Evolutionary conservation across 2,888 invertebrate species (phyloP), one percentile per base, ranked within the genome.

Genomic region (Sesamia inferens): DNA sequence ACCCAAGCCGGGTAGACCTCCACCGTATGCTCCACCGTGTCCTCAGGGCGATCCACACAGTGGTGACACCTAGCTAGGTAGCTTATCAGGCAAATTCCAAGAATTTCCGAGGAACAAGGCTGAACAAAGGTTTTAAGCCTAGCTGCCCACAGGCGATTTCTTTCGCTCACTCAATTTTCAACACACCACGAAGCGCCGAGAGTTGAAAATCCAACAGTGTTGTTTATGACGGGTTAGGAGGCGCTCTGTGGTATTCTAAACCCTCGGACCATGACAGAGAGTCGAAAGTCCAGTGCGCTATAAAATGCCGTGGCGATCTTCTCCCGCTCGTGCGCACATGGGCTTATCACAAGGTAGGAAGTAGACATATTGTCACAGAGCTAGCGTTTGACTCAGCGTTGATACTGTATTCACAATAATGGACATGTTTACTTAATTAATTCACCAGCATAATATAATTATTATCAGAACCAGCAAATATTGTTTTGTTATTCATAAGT

Each of bases 391-490:
- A 81, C 44, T 82, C 79, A 82, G 44, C 48, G n/a, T 47, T 44
- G 82, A 66, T 77, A 77, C 65, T 42, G 24, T 76, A 19, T 82
- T 71, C 78, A 63, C 55, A 59, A 63, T 71, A 72, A 78, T 47
- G 44, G 42, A 54, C 63, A n/a, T 68, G 79, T 81, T 81, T 81
- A 69, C 64, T 68, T 82, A 78, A 82, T 82, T 82, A 82, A 82
- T 82, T 73, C 72, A 64, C 69, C 39, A 54, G 48, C 66, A 59
- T 76, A 57, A 39, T 47, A 48, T 39, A 55, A 24, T 64, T 72
- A 69, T 72, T 77, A 80, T 77, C 58, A 54, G 78, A 82, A 59
- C 14, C 44, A 54, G 54, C 82, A 77, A 82, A 72, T 82, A 82
- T 81, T 71, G 68, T 71, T 77, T 66, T 65, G 68, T 80, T 82